Evolutionary conservation across 1,140 invertebrate species (phyloP).

Genomic region (Pemphigus obesinymphae): DNA sequence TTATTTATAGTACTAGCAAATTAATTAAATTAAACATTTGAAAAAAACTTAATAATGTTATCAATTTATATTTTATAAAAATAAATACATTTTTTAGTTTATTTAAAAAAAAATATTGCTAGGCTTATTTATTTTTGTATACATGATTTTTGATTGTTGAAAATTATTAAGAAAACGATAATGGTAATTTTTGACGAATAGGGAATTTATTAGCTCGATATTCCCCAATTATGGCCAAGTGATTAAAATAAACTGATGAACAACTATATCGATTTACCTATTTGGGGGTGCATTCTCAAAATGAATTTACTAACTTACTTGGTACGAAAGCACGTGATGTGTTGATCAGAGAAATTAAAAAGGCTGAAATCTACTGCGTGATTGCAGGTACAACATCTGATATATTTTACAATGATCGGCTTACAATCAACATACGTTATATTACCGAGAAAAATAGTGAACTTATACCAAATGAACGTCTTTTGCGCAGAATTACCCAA

Average conservation of each 20-base stretch:
- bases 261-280: background rate
- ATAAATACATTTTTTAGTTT: too few relatives aligned
- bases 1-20: too few relatives aligned
- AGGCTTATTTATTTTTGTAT: too few relatives aligned
- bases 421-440: constrained; percentile 19
- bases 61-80: too few relatives aligned
- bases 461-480: constrained; percentile 23
- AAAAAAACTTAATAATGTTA: too few relatives aligned
- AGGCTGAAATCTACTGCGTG: constrained; percentile 19
- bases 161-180: constrained; percentile 6
- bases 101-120: too few relatives aligned
- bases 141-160: too few relatives aligned
- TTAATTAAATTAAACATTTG: too few relatives aligned
- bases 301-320: constrained; percentile 21
- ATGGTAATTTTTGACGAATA: constrained; percentile 16
- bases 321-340: constrained; percentile 18
- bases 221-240: constrained; percentile 22
- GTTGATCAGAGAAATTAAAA: constrained; percentile 18
- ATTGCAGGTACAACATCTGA: constrained; percentile 19
- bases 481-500: constrained; percentile 9
- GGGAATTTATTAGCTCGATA: constrained; percentile 10
- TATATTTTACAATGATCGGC: constrained; percentile 5
- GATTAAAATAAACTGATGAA: constrained; percentile 6
- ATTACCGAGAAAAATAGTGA: constrained; percentile 13
- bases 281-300: constrained; percentile 42